A percentile compares a stretch with the other conserved stretches of the same genome.
Conservation (phyloP, 2,113 vertebrate species). For the Tenrec ecaudatus region DNA sequence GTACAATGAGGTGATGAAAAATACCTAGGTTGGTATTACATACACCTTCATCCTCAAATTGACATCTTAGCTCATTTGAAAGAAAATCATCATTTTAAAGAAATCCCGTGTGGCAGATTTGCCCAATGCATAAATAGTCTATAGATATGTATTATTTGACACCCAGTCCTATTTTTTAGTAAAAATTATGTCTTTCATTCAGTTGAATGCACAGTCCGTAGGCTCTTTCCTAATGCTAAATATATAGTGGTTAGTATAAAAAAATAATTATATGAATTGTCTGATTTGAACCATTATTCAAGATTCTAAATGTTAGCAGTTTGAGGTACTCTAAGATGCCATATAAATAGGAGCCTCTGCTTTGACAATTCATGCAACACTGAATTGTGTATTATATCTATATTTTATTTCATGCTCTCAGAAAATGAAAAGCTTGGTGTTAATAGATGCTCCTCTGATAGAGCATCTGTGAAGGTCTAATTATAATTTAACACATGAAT, state of each 20-base stretch:
- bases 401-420: slow-evolving; percentile 1
- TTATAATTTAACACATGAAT: slow-evolving; percentile 31
- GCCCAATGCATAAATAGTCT: neutral
- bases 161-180: slow-evolving; percentile 18
- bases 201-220: neutral
- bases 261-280: neutral
- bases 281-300: neutral
- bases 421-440: neutral
- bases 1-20: no score
- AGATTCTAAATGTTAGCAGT: slow-evolving; percentile 16
- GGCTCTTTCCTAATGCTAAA: neutral
- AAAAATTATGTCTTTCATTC: slow-evolving; percentile 30
- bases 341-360: slow-evolving; percentile 16
- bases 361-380: slow-evolving; percentile 7
- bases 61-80: no score
- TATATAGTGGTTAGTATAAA: neutral
- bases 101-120: no score
- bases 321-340: neutral
- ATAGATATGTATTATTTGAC: neutral
- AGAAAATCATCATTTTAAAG: no score
- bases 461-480: neutral
- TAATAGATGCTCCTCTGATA: neutral
- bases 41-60: no score
- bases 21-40: no score
- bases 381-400: neutral